phyloP scores from a whole-genome alignment of 2,113 vertebrate genomes.

The Plecturocebus donacophilus region DNA sequence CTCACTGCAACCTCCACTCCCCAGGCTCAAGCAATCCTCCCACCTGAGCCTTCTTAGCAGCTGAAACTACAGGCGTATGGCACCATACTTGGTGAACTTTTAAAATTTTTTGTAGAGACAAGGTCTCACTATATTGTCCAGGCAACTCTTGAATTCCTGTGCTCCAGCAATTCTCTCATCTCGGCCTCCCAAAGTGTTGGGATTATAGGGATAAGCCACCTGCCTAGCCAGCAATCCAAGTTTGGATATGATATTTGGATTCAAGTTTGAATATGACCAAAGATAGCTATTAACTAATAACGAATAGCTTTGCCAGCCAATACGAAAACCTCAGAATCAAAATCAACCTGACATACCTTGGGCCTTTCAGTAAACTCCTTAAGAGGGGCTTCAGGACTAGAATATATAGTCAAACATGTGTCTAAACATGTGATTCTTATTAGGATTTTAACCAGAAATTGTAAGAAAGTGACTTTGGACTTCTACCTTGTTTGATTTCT shows the following conservation, averaged over 20 bases:
- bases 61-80: too few species aligned
- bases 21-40: too few species aligned
- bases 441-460: not conserved
- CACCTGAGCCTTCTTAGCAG: too few species aligned
- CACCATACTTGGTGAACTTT: too few species aligned
- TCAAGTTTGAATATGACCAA: not conserved
- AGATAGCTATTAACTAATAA: not conserved
- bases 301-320: not conserved
- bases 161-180: too few species aligned
- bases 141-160: too few species aligned
- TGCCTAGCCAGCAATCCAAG: not conserved
- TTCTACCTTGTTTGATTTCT: not conserved
- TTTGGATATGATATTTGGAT: not conserved
- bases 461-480: not conserved
- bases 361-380: not conserved
- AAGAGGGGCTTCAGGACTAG: not conserved
- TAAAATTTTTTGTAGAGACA: too few species aligned
- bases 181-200: too few species aligned
- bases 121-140: too few species aligned
- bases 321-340: not conserved
- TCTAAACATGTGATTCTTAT: not conserved
- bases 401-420: not conserved
- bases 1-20: too few species aligned
- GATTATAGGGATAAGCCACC: too few species aligned
- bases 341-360: not conserved